Conservation (phyloP, 2,888 invertebrate genomes). For the Helleia helle region DNA sequence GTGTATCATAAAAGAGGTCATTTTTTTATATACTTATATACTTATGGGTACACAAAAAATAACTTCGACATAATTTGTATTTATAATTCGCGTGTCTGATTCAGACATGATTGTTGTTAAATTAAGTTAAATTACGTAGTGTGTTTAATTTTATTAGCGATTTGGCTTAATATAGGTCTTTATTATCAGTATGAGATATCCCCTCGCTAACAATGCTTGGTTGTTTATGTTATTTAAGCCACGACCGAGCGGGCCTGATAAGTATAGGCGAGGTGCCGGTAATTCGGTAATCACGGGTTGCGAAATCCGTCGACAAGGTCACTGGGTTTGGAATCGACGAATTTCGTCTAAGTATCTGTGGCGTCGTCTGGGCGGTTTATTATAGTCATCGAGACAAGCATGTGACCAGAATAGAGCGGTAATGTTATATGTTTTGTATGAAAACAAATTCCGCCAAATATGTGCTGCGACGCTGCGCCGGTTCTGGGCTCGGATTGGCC, state of each 20-base stretch:
- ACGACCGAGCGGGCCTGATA: constrained; percentile 38
- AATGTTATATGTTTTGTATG: no score
- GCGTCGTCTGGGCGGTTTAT: no score
- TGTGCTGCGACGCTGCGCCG: no score
- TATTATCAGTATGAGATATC: constrained; percentile 44
- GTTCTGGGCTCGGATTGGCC: no score
- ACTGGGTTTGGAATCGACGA: constrained; percentile 36
- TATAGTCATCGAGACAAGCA: no score
- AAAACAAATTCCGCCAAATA: no score
- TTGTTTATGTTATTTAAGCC: constrained; percentile 73
- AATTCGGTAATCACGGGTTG: constrained; percentile 71
- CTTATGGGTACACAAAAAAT: constrained; percentile 32
- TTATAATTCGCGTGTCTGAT: constrained; percentile 44
- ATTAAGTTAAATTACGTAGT: constrained; percentile 59
- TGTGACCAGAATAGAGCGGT: no score
- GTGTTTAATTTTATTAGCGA: constrained; percentile 68
- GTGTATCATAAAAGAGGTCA: no score
- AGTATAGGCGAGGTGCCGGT: constrained; percentile 66
- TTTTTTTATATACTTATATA: no score
- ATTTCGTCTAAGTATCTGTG: constrained; percentile 37
- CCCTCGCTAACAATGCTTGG: constrained; percentile 50
- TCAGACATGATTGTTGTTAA: constrained; percentile 57
- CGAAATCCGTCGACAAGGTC: constrained; percentile 57
- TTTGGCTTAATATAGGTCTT: constrained; percentile 61
- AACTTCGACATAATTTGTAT: constrained; percentile 35